Conservation (phyloP, 2,888 invertebrate species). For the Onchidella celtica region DNA sequence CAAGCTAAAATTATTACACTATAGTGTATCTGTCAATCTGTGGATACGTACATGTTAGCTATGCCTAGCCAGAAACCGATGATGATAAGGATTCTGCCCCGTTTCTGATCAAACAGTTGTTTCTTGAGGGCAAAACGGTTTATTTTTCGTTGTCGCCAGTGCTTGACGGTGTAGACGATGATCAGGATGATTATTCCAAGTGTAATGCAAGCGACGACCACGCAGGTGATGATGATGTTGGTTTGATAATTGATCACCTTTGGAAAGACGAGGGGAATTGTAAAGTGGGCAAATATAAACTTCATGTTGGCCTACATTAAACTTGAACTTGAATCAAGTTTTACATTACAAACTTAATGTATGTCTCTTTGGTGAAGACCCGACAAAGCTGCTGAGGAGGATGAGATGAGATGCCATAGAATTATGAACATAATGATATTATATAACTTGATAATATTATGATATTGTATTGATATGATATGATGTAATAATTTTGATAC, state of each 20-base stretch:
- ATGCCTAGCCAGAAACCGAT: constrained; percentile 13
- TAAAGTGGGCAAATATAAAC: not conserved
- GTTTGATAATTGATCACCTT: constrained; percentile 45
- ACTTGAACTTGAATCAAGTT: no score
- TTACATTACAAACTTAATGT: no score
- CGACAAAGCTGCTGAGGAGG: no score
- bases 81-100: not conserved
- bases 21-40: no score
- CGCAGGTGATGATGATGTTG: constrained; percentile 42
- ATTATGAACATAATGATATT: no score
- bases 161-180: constrained; percentile 8
- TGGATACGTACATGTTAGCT: constrained; percentile 30
- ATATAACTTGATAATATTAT: no score
- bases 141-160: constrained; percentile 7
- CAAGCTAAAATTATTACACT: no score
- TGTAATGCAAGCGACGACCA: constrained; percentile 1
- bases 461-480: no score
- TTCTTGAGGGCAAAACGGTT: not conserved
- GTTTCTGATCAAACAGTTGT: not conserved
- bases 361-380: no score
- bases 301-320: not conserved
- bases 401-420: no score
- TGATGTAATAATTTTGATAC: no score
- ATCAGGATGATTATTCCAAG: not conserved
- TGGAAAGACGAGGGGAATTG: not conserved